These are phyloP conservation scores for Drosophila peninsularis DNA, from an alignment of 2,888 invertebrate genomes.

Conservation along the genomic window DNA sequence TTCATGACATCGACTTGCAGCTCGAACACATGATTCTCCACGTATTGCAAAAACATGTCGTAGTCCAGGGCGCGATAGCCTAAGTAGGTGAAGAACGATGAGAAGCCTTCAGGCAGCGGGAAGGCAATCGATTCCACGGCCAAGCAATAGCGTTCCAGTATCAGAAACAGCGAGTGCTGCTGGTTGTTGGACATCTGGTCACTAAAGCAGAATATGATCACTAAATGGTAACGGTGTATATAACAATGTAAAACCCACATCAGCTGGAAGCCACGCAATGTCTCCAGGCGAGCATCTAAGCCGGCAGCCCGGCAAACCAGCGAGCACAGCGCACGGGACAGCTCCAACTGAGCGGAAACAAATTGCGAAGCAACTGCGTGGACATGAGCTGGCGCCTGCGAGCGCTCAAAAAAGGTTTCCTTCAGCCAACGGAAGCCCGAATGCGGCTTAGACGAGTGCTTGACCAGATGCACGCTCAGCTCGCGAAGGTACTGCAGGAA, in stretches of 20 bases:
- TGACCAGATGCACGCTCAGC: conserved; percentile 92
- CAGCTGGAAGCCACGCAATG: conserved; percentile 91
- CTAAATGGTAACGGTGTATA: too few species aligned
- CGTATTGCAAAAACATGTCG: conserved; percentile 93
- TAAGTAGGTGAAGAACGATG: conserved; percentile 94
- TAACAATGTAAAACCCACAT: conserved; percentile 86
- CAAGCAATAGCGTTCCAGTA: conserved; percentile 92
- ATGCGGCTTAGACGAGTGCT: conserved; percentile 86
- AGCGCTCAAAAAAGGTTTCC: conserved; percentile 84
- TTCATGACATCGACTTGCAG: conserved; percentile 95
- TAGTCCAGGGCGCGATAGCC: conserved; percentile 92
- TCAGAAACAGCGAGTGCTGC: conserved; percentile 90
- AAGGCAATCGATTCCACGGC: conserved; percentile 92
- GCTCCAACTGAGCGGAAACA: conserved; percentile 92
- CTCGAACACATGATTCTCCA: conserved; percentile 93
- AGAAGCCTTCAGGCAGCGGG: conserved; percentile 93
- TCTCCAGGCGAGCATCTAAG: conserved; percentile 88
- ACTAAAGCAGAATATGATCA: conserved; percentile 85
- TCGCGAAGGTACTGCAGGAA: conserved; percentile 90
- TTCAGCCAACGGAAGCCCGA: conserved; percentile 85
- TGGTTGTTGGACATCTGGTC: conserved; percentile 90
- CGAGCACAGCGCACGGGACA: conserved; percentile 91
- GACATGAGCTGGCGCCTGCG: conserved; percentile 89
- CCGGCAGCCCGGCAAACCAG: conserved; percentile 89
- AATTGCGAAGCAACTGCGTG: conserved; percentile 93